Conservation (phyloP, 2,113 vertebrate genomes). For the Meriones unguiculatus region DNA sequence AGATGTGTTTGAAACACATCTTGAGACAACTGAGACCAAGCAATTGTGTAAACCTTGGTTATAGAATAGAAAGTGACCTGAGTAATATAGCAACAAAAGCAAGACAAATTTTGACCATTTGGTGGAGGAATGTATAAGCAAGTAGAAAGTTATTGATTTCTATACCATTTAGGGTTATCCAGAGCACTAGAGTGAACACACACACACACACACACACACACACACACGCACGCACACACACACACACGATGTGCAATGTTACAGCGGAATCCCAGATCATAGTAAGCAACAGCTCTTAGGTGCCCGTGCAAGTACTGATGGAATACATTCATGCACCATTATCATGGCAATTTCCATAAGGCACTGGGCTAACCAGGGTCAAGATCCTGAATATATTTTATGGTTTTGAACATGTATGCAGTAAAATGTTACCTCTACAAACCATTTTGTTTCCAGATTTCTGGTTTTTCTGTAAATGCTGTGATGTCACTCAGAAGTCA, state of each 20-base stretch:
- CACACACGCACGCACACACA: neutral
- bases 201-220: neutral
- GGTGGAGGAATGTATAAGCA: neutral
- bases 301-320: neutral
- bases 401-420: neutral
- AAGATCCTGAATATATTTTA: neutral
- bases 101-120: neutral
- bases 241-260: neutral
- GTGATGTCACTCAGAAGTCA: neutral
- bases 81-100: neutral
- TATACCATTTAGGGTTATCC: neutral
- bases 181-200: neutral
- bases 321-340: neutral
- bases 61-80: neutral
- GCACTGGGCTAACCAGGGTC: neutral
- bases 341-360: neutral
- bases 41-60: too few relatives aligned
- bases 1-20: too few relatives aligned
- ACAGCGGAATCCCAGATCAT: conserved; percentile 28
- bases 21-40: too few relatives aligned
- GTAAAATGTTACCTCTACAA: neutral
- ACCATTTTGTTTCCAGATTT: neutral
- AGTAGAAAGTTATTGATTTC: neutral
- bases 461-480: neutral
- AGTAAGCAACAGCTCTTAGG: neutral